Percentiles rank a stretch among this genome's conserved stretches.
Evolutionary conservation across 2,113 vertebrate species (phyloP).

Genomic region (Corydoras sp.): DNA sequence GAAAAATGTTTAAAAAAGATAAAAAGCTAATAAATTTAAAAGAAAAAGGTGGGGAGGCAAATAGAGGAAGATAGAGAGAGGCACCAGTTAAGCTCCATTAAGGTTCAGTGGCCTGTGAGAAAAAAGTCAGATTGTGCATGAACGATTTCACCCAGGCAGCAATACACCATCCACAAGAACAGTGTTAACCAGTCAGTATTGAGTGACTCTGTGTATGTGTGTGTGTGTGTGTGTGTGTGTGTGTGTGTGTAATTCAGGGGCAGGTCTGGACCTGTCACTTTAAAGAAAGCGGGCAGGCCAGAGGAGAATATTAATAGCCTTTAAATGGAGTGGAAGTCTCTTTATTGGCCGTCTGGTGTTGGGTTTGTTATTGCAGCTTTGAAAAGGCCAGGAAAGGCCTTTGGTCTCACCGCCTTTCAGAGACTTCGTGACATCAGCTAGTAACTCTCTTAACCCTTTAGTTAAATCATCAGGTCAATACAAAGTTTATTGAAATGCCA

Average conservation of each 20-base stretch:
- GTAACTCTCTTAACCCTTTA: constrained; percentile 21
- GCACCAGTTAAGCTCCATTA: constrained; percentile 56
- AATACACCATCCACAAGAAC: constrained; percentile 55
- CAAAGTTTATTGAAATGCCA: neutral
- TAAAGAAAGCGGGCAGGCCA: constrained; percentile 65
- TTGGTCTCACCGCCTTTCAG: constrained; percentile 71
- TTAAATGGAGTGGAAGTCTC: constrained; percentile 78
- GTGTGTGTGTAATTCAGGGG: constrained; percentile 44
- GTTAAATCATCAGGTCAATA: constrained; percentile 13
- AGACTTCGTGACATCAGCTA: constrained; percentile 54
- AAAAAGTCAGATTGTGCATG: constrained; percentile 67
- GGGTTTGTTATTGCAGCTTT: constrained; percentile 68
- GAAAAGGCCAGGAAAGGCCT: constrained; percentile 63
- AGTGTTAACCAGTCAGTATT: constrained; percentile 75
- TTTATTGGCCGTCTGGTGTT: constrained; percentile 78
- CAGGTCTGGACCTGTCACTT: constrained; percentile 72
- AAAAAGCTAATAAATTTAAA: constrained; percentile 16
- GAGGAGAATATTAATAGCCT: constrained; percentile 78
- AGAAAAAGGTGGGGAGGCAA: constrained; percentile 14
- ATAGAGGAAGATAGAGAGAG: constrained; percentile 44
- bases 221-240: neutral
- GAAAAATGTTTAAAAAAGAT: constrained; percentile 43
- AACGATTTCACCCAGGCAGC: constrained; percentile 69
- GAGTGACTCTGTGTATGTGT: constrained; percentile 62
- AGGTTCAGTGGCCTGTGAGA: constrained; percentile 71